phyloP scores from a whole-genome alignment of 2,797 vertebrate species.

The Natrix natrix region DNA sequence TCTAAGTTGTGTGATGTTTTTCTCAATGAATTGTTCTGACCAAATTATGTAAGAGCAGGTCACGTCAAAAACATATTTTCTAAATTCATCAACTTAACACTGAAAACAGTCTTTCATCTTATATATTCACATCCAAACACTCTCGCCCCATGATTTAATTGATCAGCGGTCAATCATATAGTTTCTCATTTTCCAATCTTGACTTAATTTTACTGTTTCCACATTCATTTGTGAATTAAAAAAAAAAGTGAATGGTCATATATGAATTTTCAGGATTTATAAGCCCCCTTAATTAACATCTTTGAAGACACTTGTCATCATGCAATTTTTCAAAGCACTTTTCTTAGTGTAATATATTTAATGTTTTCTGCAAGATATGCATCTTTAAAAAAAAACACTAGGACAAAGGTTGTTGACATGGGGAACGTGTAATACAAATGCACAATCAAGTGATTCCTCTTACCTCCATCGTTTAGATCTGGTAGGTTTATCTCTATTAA shows the following conservation, averaged over 20 bases:
- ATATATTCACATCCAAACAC: neutral
- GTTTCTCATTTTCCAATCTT: neutral
- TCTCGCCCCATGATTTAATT: neutral
- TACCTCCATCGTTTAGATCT: constrained; percentile 84
- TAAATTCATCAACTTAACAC: neutral
- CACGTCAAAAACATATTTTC: neutral
- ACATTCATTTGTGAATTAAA: neutral
- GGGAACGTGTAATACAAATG: neutral
- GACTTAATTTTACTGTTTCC: neutral
- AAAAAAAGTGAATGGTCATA: neutral
- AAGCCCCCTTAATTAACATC: neutral
- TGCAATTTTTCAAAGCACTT: neutral
- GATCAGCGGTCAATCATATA: neutral
- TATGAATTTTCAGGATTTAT: neutral
- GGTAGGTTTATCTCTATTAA: constrained; percentile 79
- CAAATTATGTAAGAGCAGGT: neutral
- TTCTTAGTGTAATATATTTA: neutral
- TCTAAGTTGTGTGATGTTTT: neutral
- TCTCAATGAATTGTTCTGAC: neutral
- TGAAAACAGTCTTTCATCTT: neutral
- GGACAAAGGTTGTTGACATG: neutral
- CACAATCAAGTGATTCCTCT: constrained; percentile 5
- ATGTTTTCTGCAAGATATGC: neutral
- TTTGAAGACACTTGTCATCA: neutral
- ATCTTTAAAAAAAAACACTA: neutral